phyloP scores from a whole-genome alignment of 1,140 invertebrate genomes.

The Saccostrea glomerata region DNA sequence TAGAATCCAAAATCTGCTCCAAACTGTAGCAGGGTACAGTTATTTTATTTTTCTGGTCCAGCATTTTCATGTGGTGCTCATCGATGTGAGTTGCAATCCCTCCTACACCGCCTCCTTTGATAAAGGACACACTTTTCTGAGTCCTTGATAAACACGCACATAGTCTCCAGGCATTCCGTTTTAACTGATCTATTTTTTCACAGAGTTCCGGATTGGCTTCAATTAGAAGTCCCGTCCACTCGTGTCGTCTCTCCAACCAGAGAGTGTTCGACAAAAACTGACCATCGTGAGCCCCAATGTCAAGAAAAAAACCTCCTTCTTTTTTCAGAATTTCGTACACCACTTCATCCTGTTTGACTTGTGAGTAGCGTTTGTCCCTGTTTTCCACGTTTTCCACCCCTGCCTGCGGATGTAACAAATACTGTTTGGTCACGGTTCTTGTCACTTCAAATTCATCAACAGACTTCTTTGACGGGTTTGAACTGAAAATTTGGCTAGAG shows the following conservation, averaged over 20 bases:
- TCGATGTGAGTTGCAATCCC: neutral
- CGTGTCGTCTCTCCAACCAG: constrained; percentile 85
- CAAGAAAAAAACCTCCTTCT: constrained; percentile 81
- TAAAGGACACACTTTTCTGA: neutral
- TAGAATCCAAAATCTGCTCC: neutral
- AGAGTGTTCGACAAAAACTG: constrained; percentile 83
- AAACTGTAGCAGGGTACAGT: constrained; percentile 38
- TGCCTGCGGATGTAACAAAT: neutral
- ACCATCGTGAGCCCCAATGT: constrained; percentile 82
- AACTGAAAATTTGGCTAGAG: neutral
- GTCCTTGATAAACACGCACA: constrained; percentile 37
- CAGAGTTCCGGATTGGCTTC: constrained; percentile 84
- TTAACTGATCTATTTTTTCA: constrained; percentile 17
- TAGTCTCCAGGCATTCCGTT: constrained; percentile 31
- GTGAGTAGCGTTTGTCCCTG: constrained; percentile 20
- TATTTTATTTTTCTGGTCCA: constrained; percentile 13
- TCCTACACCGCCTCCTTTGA: constrained; percentile 27
- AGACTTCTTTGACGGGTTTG: neutral
- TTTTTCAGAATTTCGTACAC: constrained; percentile 37
- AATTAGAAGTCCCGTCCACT: constrained; percentile 87
- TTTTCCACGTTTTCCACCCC: neutral
- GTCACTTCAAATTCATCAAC: neutral
- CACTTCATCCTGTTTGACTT: constrained; percentile 21
- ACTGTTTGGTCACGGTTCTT: neutral
- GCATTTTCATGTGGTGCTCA: constrained; percentile 8